Evolutionary conservation across 2,113 vertebrate genomes (phyloP).

Genomic region (Myiagra hebetior): DNA sequence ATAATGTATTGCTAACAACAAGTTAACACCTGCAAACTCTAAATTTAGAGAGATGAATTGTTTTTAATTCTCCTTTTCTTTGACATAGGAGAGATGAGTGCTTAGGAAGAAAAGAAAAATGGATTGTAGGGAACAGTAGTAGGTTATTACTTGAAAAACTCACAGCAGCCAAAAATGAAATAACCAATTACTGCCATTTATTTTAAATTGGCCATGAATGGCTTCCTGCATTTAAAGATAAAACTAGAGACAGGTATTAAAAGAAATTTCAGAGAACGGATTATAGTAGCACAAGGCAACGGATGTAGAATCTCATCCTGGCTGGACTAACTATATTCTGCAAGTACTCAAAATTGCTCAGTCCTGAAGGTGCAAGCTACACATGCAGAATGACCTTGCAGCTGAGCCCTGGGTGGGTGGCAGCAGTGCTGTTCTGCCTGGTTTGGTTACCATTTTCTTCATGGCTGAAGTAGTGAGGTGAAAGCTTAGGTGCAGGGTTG

Average conservation of each 20-base stretch:
- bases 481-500: neutral
- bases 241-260: neutral
- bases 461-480: neutral
- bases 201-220: constrained; percentile 13
- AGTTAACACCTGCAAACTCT: neutral
- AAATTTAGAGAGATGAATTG: neutral
- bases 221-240: neutral
- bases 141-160: neutral
- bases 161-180: neutral
- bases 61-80: neutral
- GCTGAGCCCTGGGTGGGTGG: neutral
- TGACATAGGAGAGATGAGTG: neutral
- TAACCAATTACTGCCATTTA: constrained; percentile 21
- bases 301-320: neutral
- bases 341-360: neutral
- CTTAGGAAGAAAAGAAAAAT: neutral
- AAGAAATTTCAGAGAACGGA: neutral
- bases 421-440: neutral
- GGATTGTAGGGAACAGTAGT: neutral
- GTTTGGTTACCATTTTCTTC: neutral
- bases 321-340: neutral
- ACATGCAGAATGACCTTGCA: neutral
- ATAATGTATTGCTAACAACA: neutral
- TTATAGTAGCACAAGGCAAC: neutral
- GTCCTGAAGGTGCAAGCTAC: neutral